Base-by-base conservation (phyloP, 2,113 vertebrate species). In the Empidonax traillii region DNA sequence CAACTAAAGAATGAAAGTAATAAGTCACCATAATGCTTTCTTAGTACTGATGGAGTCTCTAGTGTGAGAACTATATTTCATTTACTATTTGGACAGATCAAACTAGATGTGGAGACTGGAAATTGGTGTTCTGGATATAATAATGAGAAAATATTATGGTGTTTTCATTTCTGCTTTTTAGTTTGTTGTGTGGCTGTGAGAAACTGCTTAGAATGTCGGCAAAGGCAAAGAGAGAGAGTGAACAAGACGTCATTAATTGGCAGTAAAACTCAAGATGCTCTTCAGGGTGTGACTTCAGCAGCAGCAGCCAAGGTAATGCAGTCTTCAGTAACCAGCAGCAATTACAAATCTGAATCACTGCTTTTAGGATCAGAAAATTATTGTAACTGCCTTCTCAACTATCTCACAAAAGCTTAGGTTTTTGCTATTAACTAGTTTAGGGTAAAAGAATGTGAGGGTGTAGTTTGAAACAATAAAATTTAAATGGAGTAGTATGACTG, bases 151-250 rank as follows among this genome's bases (percentile, higher is more conserved):
- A 65, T 73, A 31, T 86, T 63, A 18, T 80, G 65, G 33, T 37
- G 25, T 96, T 81, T 90, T 98, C 7, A 97, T 89, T 51, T 81
- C 49, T 92, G 91, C 85, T 95, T 94, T 85, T 74, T 95, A 99
- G 99, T 99, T 96, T 99, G 99, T 74, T 99, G 99, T 96, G 99
- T 99, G 95, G 99, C 99, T 86, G 99, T 99, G 85, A 98, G 98
- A 95, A 99, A 98, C 97, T 99, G 99, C 96, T 98, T 99, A 75
- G 99, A 99, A 85, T 99, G 99, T 95, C 98, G 99, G 51, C 99
- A 99, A 78, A 98, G 98, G 74, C 99, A 99, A 93, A 98, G 98
- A 88, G 98, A 99, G 86, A 97, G 98, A 39, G 98, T 98, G 37
- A 97, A 92, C 87, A 99, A 98, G 87, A 95, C 98, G 1, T 97